These are phyloP conservation scores for Oxyscelio sp. DNA, from an alignment of 2,888 invertebrate genomes.

Conservation along the genomic window DNA sequence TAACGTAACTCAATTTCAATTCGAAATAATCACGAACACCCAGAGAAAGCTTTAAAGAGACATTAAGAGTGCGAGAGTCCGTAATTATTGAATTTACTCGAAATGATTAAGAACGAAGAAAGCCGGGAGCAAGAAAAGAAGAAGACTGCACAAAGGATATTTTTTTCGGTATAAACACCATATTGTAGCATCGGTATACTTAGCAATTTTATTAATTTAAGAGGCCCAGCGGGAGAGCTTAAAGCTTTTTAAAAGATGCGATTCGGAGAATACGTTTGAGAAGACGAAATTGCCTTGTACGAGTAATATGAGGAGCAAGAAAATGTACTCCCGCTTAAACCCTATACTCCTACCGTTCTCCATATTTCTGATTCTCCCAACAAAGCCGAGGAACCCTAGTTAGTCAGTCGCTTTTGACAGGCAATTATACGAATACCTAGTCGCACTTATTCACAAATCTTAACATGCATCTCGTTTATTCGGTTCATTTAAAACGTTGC, in stretches of 20 bases:
- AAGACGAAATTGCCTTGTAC: conserved; percentile 69
- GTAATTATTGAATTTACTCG: too few relatives aligned
- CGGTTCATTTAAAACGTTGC: conserved; percentile 23
- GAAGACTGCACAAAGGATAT: conserved; percentile 56
- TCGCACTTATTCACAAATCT: conserved; percentile 40
- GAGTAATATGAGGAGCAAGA: conserved; percentile 68
- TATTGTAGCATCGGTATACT: conserved; percentile 62
- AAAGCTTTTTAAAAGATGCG: conserved; percentile 71
- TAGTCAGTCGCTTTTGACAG: conserved; percentile 74
- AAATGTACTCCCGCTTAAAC: conserved; percentile 70
- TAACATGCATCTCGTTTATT: conserved; percentile 33
- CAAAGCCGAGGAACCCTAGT: conserved; percentile 71
- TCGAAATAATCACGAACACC: too few relatives aligned
- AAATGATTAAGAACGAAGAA: too few relatives aligned
- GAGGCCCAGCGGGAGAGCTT: conserved; percentile 71
- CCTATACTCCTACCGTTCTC: conserved; percentile 57
- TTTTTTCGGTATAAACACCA: conserved; percentile 53
- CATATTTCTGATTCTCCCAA: conserved; percentile 54
- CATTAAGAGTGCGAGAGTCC: too few relatives aligned
- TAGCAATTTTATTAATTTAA: conserved; percentile 77
- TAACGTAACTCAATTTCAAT: too few relatives aligned
- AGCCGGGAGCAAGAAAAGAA: too few relatives aligned
- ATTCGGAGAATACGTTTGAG: conserved; percentile 65
- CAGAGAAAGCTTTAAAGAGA: too few relatives aligned
- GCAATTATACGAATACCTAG: conserved; percentile 71